Percentiles rank a stretch among this genome's conserved stretches.
Evolutionary conservation across 2,888 invertebrate genomes (phyloP).

Genomic region (Troides helena): DNA sequence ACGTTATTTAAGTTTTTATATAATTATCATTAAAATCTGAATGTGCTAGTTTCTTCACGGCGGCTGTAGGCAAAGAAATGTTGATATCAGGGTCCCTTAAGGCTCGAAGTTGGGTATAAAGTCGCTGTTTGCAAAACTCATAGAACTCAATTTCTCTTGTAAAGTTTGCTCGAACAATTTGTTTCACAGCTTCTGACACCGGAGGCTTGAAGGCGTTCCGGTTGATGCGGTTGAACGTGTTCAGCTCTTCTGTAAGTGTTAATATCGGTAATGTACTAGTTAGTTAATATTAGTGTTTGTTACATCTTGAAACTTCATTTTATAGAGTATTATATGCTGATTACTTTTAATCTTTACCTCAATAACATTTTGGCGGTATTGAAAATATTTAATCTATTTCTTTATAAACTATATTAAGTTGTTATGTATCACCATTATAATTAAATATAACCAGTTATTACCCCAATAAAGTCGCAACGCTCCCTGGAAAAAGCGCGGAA

Average conservation of each 20-base stretch:
- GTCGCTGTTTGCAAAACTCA: slow-evolving; percentile 91
- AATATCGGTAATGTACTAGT: not conserved
- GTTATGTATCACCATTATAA: not conserved
- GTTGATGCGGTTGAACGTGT: slow-evolving; percentile 89
- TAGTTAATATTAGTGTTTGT: not conserved
- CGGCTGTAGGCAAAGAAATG: slow-evolving; percentile 50
- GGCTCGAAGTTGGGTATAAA: slow-evolving; percentile 89
- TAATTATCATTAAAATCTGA: slow-evolving; percentile 29
- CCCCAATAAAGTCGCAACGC: slow-evolving; percentile 90
- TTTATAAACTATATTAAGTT: not conserved
- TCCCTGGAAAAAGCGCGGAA: slow-evolving; percentile 91
- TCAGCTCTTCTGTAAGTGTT: slow-evolving; percentile 84
- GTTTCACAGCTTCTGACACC: slow-evolving; percentile 91
- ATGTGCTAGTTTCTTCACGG: slow-evolving; percentile 38
- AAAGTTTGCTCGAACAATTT: slow-evolving; percentile 91
- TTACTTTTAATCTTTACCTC: no score
- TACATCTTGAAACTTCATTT: not conserved
- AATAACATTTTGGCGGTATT: no score
- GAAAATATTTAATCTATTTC: no score
- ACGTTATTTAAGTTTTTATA: slow-evolving; percentile 20
- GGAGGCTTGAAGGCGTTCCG: slow-evolving; percentile 93
- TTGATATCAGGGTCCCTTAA: slow-evolving; percentile 78
- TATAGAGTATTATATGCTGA: no score
- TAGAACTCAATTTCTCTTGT: slow-evolving; percentile 95
- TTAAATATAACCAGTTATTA: slow-evolving; percentile 57